Base-by-base conservation (phyloP, 2,113 vertebrate genomes). In the Crotalus tigris region DNA sequence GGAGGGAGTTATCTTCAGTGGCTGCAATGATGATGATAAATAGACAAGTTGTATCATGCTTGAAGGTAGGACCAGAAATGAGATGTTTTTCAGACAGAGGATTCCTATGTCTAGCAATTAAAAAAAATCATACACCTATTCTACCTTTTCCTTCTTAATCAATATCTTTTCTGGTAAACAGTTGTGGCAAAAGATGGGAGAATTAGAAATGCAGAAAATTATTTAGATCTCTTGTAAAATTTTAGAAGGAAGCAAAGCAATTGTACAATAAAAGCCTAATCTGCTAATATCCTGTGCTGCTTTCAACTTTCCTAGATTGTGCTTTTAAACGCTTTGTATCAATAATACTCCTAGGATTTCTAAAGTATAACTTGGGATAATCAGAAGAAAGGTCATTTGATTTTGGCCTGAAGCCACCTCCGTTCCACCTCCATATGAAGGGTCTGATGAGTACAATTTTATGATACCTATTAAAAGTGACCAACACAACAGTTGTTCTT, bases 401-500 rank as follows among this genome's bases (percentile, higher is more conserved):
- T 29, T 15, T 46, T 55, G 46, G 9, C 44, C 81, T 58, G 86
- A n/a, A 53, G 58, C 59, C 2, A 55, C 33, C n/a, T 69, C 23
- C 26, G 53, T 57, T 53, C 13, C n/a, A 64, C 39, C 19, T 64
- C 21, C 86, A 33, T 17, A 55, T 39, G 49, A 46, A 7, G 19
- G 59, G 46, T 51, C 4, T 39, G 53, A 19, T n/a, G 5, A 33
- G 0, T 15, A 23, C 11, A 19, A 21, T 59, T 86, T 46, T 86
- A 8, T 58, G 15, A 11, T 44, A 44, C 21, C 33, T 44, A 21
- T 21, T 55, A 92, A 39, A 29, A 46, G n/a, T 24, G 75, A 55
- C 57, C 21, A 5, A 39, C n/a, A 26, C 39, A 94, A n/a, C 46
- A 91, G 94, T 90, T 95, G 94, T 85, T 91, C 88, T 90, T 90